Evolutionary conservation across 2,888 invertebrate genomes (phyloP), one percentile per base, ranked within the genome.

Genomic region (Stenodema calcarata): DNA sequence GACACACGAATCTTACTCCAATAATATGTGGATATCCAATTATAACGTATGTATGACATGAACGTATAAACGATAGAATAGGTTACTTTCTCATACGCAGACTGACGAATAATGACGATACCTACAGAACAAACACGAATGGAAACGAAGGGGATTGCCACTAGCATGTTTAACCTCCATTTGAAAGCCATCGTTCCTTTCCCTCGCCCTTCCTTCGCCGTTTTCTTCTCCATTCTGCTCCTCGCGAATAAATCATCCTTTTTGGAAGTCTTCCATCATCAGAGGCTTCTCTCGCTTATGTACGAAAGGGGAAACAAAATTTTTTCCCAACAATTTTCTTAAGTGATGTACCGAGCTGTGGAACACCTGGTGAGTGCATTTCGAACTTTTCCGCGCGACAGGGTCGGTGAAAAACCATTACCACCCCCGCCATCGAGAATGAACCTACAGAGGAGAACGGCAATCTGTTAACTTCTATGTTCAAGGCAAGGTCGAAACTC

Each of bases 261-360:
- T 62, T 73, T 78, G 78, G 78, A 78, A 78, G 78, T 78, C 78
- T 78, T 78, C 78, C 78, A 78, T 78, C 78, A 78, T 78, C 78
- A 44, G 42, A 44, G 78, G 27, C 78, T 11, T 23, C 78, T 44
- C 9, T 3, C 44, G 44, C 42, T 44, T 78, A 18, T 47, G 18
- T 54, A 18, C 41, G 18, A 44, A 44, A 12, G 23, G 41, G 42
- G 23, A 78, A 78, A 78, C 44, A 78, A 23, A 27, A 44, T 23
- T 12, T 23, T 44, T 78, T 78, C 78, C 41, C 44, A 78, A 78
- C 78, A 78, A 78, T 78, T 78, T 78, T 44, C 78, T 12, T 78
- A 78, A 78, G 78, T 78, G 78, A 78, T 27, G 42, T 16, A 4
- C 42, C 78, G 23, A 12, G 1, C 42, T 44, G 0, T 7, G 23